A percentile compares a stretch with the other conserved stretches of the same genome.
These are phyloP conservation scores for Argyra leucocephala DNA, from an alignment of 2,888 invertebrate genomes.

Conservation along the genomic window DNA sequence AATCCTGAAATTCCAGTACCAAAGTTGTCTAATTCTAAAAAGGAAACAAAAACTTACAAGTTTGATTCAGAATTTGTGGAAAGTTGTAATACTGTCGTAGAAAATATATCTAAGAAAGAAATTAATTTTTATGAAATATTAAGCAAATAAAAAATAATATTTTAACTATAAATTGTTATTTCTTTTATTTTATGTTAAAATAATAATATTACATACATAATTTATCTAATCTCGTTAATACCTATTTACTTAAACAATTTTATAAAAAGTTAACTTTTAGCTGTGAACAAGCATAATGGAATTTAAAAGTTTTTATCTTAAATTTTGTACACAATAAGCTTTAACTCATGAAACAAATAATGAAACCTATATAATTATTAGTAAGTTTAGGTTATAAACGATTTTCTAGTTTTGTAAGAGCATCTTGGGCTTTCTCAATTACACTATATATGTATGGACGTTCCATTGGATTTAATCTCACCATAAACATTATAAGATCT, in stretches of 20 bases:
- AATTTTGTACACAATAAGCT: not conserved
- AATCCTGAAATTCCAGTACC: constrained; percentile 63
- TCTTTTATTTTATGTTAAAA: not conserved
- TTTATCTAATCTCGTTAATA: no score
- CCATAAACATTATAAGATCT: constrained; percentile 57
- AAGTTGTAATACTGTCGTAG: not conserved
- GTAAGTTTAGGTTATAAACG: constrained; percentile 43
- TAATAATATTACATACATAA: no score
- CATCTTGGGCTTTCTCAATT: constrained; percentile 52
- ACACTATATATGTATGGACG: constrained; percentile 67
- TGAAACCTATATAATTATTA: not conserved
- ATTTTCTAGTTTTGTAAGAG: constrained; percentile 50
- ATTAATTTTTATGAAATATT: not conserved
- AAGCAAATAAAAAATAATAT: not conserved
- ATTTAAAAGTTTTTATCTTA: not conserved
- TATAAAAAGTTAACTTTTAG: constrained; percentile 6
- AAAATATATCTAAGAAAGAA: not conserved
- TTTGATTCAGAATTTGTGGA: constrained; percentile 22
- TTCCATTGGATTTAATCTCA: constrained; percentile 66
- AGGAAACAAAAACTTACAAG: constrained; percentile 31
- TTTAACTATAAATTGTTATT: not conserved
- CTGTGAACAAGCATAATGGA: not conserved
- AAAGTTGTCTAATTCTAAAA: constrained; percentile 41
- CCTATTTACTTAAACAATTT: not conserved
- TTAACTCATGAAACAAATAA: not conserved